A percentile compares a stretch with the other conserved stretches of the same genome.
These are phyloP conservation scores for Acromyrmex heyeri DNA, from an alignment of 1,140 invertebrate genomes.

Conservation along the genomic window DNA sequence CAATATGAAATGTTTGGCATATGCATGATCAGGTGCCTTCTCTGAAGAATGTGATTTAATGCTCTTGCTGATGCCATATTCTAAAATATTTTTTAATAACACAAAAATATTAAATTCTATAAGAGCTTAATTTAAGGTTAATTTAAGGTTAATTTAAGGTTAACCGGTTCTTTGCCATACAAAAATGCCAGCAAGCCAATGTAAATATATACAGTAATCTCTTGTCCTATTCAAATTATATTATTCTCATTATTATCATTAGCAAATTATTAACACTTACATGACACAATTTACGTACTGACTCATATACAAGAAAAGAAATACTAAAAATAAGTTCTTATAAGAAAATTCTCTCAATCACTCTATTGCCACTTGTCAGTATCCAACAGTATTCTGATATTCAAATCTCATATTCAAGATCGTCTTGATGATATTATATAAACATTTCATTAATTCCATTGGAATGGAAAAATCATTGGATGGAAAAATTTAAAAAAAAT, in stretches of 20 bases:
- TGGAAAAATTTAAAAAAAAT: too few relatives aligned
- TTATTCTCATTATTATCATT: not conserved
- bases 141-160: slow-evolving; percentile 25
- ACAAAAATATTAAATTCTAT: not conserved
- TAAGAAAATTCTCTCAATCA: not conserved
- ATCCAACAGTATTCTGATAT: not conserved
- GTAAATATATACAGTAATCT: not conserved
- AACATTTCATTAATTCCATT: too few relatives aligned
- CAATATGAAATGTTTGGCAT: slow-evolving; percentile 55
- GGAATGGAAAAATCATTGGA: too few relatives aligned
- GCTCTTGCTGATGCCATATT: slow-evolving; percentile 79
- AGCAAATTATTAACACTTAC: not conserved
- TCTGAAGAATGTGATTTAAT: slow-evolving; percentile 73
- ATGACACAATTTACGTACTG: not conserved
- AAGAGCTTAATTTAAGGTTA: slow-evolving; percentile 14
- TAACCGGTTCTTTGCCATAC: not conserved
- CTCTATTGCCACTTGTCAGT: not conserved
- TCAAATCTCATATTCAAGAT: not conserved
- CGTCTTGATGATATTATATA: too few relatives aligned
- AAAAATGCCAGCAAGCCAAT: not conserved
- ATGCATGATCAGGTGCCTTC: slow-evolving; percentile 39
- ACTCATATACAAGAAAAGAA: not conserved
- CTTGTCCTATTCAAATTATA: not conserved
- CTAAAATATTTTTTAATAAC: slow-evolving; percentile 55
- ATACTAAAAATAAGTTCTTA: not conserved